These are phyloP conservation scores for Epizoanthus ramosus DNA, from an alignment of 92 coral and sea anemone species.

Conservation along the genomic window DNA sequence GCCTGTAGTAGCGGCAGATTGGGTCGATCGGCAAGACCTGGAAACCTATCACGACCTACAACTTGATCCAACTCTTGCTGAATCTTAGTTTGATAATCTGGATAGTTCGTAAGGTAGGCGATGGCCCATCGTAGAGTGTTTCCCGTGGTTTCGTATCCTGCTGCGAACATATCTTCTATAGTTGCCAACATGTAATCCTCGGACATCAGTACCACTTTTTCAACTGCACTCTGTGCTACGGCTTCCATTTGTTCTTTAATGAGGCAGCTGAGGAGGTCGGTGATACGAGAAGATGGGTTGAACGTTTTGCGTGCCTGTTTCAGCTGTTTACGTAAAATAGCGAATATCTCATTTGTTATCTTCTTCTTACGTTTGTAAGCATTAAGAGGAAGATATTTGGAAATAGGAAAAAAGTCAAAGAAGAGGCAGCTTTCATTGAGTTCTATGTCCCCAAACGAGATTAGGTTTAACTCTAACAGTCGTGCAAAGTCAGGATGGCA, in stretches of 20 bases:
- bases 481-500: not conserved
- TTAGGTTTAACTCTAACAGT: not conserved
- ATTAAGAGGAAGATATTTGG: not conserved
- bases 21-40: constrained; percentile 17
- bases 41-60: constrained; percentile 22
- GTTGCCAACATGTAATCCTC: not conserved
- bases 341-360: not conserved
- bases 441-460: not conserved
- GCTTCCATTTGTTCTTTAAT: not conserved
- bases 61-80: constrained; percentile 26
- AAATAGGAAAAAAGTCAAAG: not conserved
- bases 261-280: not conserved
- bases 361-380: not conserved
- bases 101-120: no score
- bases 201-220: not conserved
- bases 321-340: not conserved
- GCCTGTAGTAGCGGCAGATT: constrained; percentile 16
- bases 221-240: not conserved
- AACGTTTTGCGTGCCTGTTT: not conserved
- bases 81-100: no score
- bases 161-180: not conserved
- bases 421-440: not conserved
- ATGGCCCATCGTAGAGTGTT: no score
- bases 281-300: not conserved
- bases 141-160: not conserved